phyloP scores from a whole-genome alignment of 2,113 vertebrate genomes.

The Bathybates hornii region DNA sequence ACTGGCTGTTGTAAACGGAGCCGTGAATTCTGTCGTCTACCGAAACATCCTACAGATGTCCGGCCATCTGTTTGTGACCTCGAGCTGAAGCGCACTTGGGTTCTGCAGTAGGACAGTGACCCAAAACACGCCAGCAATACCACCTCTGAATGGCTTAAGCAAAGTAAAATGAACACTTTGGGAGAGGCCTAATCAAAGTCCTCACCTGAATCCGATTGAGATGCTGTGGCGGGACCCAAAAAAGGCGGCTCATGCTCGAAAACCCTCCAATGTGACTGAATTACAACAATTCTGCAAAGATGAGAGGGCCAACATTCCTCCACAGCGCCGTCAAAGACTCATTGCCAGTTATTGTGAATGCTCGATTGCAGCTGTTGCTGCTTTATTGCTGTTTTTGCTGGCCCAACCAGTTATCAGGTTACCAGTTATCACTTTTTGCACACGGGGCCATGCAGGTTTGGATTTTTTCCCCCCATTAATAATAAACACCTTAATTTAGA shows the following conservation, averaged over 20 bases:
- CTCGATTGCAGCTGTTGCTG: neutral
- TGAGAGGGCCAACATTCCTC: neutral
- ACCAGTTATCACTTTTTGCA: neutral
- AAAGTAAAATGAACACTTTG: neutral
- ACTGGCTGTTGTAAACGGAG: neutral
- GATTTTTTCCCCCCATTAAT: neutral
- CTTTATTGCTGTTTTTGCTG: neutral
- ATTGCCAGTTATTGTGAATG: neutral
- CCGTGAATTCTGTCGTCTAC: neutral
- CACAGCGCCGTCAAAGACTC: neutral
- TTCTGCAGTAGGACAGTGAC: neutral
- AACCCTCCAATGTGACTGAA: neutral
- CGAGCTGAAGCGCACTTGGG: neutral
- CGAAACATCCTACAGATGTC: neutral
- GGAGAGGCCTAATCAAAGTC: neutral
- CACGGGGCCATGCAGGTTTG: neutral
- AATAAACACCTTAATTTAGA: neutral
- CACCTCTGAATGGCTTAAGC: neutral
- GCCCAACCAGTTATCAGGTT: neutral
- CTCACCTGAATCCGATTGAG: rapidly evolving
- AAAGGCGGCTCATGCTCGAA: neutral
- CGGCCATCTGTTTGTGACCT: neutral
- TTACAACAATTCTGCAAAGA: neutral
- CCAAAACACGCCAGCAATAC: neutral
- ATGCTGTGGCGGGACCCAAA: neutral